These are phyloP conservation scores for Zonitis immaculata DNA, from an alignment of 2,888 invertebrate species.

Conservation along the genomic window DNA sequence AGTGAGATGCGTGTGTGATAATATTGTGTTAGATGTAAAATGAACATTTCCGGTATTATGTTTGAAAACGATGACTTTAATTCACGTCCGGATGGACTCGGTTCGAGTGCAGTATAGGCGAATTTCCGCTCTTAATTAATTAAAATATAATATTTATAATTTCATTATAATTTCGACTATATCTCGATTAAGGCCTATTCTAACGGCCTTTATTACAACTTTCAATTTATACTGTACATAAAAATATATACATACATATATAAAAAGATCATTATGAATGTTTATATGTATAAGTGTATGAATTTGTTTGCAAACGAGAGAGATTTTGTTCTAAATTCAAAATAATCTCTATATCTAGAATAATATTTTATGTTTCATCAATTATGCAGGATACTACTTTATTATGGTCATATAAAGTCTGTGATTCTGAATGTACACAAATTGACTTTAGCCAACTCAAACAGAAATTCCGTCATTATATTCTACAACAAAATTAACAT, in stretches of 20 bases:
- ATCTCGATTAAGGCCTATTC: constrained; percentile 26
- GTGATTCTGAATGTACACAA: too few species aligned
- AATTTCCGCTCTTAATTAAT: background rate
- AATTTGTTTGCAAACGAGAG: too few species aligned
- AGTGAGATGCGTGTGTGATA: constrained; percentile 90
- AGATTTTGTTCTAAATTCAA: too few species aligned
- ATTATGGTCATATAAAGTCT: too few species aligned
- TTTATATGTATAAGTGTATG: constrained; percentile 36
- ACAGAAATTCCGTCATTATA: too few species aligned
- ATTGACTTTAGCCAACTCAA: too few species aligned
- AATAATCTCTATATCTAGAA: too few species aligned
- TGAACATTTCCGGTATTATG: constrained; percentile 13
- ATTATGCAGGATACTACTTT: too few species aligned
- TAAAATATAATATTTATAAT: background rate
- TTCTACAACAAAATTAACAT: too few species aligned
- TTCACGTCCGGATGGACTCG: constrained; percentile 33
- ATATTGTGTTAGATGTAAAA: constrained; percentile 17
- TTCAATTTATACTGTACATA: constrained; percentile 26
- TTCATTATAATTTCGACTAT: constrained; percentile 4
- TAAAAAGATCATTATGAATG: constrained; percentile 37
- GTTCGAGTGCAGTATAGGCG: background rate
- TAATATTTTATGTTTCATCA: too few species aligned
- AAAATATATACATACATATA: too few species aligned
- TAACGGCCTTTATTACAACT: constrained; percentile 26
- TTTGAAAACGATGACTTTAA: constrained; percentile 27